Evolutionary conservation across 2,113 vertebrate species (phyloP), one percentile per base, ranked within the genome.

Genomic region (Ptilonorhynchus violaceus): DNA sequence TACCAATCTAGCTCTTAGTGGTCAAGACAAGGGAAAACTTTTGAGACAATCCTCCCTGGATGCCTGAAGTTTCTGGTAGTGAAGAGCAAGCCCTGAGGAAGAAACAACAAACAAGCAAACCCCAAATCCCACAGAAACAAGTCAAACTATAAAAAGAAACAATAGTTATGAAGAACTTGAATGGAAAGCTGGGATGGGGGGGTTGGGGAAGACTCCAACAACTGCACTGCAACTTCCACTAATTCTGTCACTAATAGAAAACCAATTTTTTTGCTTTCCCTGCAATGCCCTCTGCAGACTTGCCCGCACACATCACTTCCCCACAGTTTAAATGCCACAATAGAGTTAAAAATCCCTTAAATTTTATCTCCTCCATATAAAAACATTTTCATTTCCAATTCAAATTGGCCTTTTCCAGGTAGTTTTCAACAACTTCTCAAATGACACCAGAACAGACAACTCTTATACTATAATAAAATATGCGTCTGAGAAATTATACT

Each of bases 361-460:
- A n/a, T 85, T 46, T 35, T 16, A 76, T 85, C 53, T 80, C 46
- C 9, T 27, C 31, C 39, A 16, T 31, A 73, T 5, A 77, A 90
- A 94, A 93, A 73, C 59, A 62, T 83, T 85, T 93, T 59, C 5
- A 50, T 89, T 96, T 73, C 62, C 2, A 39, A 84, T 47, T 66
- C 73, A 86, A 86, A 84, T 3, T 42, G 55, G 63, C 50, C 39
- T 86, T 85, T 83, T 27, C 37, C 68, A 92, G 76, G 53, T 74
- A 70, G 77, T 83, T 89, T 92, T 67, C 67, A 88, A 31, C 42
- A 11, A 84, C 50, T 88, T 74, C 77, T 92, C 55, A 80, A 83
- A 50, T 31, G 58, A 69, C 35, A 88, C 9, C 58, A 70, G 59
- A 91, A 67, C n/a, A 91, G 50, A 87, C 60, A 46, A 37, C 42